Base-by-base conservation (phyloP, 2,797 vertebrate genomes). In the Phataginus tricuspis region DNA sequence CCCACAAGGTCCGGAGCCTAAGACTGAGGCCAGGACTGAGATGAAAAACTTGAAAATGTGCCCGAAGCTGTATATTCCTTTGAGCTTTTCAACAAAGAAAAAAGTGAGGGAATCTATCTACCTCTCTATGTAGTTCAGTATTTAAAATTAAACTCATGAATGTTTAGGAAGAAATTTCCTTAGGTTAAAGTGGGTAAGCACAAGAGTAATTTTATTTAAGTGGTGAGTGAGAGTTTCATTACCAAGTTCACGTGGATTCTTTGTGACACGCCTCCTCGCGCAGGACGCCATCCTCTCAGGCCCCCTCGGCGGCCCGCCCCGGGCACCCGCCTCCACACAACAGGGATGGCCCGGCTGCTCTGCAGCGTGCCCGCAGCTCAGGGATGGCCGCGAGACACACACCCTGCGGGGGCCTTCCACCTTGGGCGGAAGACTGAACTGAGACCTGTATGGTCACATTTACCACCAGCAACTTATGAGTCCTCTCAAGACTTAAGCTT, bases 71-170 rank as follows among this genome's bases (percentile, higher is more conserved):
- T 89, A 53, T 18, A 19, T 68, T 82, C 72, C 79, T 80, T 83
- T 72, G 49, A 93, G 16, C 29, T 77, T 84, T 91, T 88, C 34
- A 84, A 85, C 68, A 68, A 78, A 93, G 42, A 79, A 82, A 78
- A 83, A 71, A 79, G 11, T 83, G 12, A 78, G 69, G 77, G 57
- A 87, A 57, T 71, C 51, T 45, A 75, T 11, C 49, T 86, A 68
- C 18, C 42, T 45, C 34, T 86, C 75, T 68, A 23, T 31, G 68
- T 9, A 93, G 19, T 15, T 79, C 9, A 34, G 6, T 72, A 78
- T 71, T 95, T 93, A 82, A 80, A 84, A 51, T 69, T 71, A 72
- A 71, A 42, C 8, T 42, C 55, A 51, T 23, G 23, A 74, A 53
- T 68, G 34, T 74, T 84, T 51, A 80, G 61, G 19, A 5, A 90